phyloP scores from a whole-genome alignment of 35 echinoderm and acorn worm genomes.

The Apostichopus japonicus region DNA sequence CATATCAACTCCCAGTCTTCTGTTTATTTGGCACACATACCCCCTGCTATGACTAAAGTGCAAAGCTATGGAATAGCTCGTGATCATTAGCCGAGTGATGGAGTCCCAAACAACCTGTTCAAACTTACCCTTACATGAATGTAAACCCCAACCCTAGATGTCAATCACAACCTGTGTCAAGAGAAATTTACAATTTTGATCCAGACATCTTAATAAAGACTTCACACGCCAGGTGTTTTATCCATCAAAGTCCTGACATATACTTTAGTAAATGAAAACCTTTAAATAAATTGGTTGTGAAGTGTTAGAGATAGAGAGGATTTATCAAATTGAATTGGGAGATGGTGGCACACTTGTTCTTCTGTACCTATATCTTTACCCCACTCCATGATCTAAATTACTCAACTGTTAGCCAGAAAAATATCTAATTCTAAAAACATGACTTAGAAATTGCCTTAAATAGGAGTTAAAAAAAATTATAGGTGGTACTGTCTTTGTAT shows the following conservation, averaged over 20 bases:
- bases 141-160: neutral
- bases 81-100: slow-evolving; percentile 2
- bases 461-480: too few relatives aligned
- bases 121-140: slow-evolving; percentile 8
- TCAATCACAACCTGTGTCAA: slow-evolving; percentile 41
- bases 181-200: neutral
- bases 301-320: too few relatives aligned
- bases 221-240: neutral
- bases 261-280: neutral
- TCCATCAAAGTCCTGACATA: neutral
- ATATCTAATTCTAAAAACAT: too few relatives aligned
- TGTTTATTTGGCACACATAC: slow-evolving; percentile 54
- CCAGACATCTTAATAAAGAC: slow-evolving; percentile 13
- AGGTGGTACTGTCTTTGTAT: too few relatives aligned
- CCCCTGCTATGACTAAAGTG: slow-evolving; percentile 46
- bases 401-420: too few relatives aligned
- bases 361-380: too few relatives aligned
- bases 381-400: too few relatives aligned
- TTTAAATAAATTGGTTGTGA: neutral
- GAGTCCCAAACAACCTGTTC: slow-evolving; percentile 47
- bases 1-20: slow-evolving; percentile 19
- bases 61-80: slow-evolving; percentile 12
- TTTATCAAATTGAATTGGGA: too few relatives aligned
- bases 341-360: too few relatives aligned
- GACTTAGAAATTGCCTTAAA: too few relatives aligned